A percentile compares a stretch with the other conserved stretches of the same genome.
These are phyloP conservation scores for Zonitis immaculata DNA, from an alignment of 2,888 invertebrate species.

Conservation along the genomic window DNA sequence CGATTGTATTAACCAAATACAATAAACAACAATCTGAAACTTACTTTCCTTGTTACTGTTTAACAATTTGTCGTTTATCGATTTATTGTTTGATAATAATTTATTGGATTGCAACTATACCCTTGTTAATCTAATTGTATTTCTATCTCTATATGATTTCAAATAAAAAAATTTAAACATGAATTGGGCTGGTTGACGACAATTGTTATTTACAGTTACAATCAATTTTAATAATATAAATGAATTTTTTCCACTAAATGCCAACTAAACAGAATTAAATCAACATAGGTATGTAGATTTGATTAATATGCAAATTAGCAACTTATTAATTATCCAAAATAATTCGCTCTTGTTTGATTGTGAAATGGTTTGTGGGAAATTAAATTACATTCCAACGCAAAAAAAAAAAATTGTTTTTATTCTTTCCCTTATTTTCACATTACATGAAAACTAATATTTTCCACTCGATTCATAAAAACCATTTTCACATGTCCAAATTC, in stretches of 20 bases:
- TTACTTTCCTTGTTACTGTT: not conserved
- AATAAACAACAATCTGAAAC: not conserved
- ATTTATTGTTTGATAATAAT: not conserved
- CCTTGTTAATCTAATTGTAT: too few species aligned
- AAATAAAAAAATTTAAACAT: not conserved
- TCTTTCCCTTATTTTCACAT: too few species aligned
- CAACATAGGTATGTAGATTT: too few species aligned
- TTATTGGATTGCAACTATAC: too few species aligned
- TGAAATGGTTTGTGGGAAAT: not conserved
- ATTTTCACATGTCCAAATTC: not conserved
- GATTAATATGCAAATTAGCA: not conserved
- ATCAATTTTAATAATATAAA: too few species aligned
- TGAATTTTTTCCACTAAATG: too few species aligned
- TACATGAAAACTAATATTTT: too few species aligned
- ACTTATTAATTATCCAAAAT: not conserved
- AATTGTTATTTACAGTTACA: not conserved
- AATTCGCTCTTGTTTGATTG: not conserved
- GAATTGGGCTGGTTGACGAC: not conserved
- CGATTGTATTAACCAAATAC: not conserved
- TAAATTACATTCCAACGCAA: too few species aligned
- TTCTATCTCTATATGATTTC: not conserved
- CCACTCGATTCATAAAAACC: not conserved
- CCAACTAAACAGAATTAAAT: too few species aligned
- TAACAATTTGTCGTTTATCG: not conserved
- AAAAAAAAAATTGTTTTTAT: too few species aligned